Evolutionary conservation across 1,140 invertebrate species (phyloP).

Genomic region (Batillaria attramentaria): DNA sequence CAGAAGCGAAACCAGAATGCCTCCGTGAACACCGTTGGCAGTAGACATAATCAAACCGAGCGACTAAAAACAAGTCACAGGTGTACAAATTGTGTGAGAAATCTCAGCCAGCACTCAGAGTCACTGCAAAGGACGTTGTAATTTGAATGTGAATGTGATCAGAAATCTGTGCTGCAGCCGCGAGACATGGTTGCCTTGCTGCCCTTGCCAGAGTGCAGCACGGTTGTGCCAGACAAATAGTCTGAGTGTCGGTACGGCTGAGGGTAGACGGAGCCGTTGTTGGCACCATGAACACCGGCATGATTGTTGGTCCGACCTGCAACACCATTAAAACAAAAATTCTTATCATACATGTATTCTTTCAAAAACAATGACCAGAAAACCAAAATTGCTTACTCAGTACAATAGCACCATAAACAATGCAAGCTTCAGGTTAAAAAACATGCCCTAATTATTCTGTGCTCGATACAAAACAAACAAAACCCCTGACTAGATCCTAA

Average conservation of each 20-base stretch:
- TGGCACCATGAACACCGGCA: slow-evolving; percentile 14
- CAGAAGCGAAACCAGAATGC: background rate
- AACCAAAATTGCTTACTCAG: no score
- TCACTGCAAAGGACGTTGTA: no score
- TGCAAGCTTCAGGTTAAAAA: no score
- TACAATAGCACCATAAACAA: no score
- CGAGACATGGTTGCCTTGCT: slow-evolving; percentile 30
- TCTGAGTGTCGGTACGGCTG: slow-evolving; percentile 31
- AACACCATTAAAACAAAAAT: no score
- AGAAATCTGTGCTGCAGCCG: slow-evolving; percentile 30
- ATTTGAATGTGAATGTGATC: background rate
- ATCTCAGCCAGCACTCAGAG: background rate
- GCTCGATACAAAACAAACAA: no score
- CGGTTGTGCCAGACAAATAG: slow-evolving; percentile 29
- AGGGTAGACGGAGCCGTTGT: slow-evolving; percentile 19
- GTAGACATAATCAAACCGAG: background rate
- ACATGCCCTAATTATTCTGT: no score
- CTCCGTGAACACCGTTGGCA: background rate
- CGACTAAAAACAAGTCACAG: background rate
- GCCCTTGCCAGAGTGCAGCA: slow-evolving; percentile 29
- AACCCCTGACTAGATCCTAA: no score
- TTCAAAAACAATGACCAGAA: no score
- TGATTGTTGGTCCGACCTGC: slow-evolving; percentile 28
- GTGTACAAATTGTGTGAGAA: background rate
- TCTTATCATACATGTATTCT: no score